Percentiles rank a stretch among this genome's conserved stretches.
These are phyloP conservation scores for Euplagia quadripunctaria DNA, from an alignment of 2,888 invertebrate genomes.

Conservation along the genomic window DNA sequence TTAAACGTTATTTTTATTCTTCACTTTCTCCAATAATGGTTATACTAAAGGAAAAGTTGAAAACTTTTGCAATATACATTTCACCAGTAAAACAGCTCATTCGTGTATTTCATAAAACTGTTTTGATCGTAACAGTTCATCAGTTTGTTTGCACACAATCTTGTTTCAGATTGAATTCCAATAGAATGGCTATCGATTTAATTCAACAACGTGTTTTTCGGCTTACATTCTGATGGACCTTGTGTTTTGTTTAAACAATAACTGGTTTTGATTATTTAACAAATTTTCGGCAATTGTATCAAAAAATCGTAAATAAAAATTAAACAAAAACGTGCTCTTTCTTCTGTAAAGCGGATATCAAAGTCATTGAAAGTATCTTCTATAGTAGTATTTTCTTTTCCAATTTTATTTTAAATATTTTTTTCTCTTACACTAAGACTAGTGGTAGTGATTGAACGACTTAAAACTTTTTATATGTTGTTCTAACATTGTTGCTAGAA, in stretches of 20 bases:
- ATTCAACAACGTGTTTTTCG: conserved; percentile 40
- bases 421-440: neutral
- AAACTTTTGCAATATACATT: neutral
- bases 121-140: conserved; percentile 38
- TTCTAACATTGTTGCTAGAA: neutral
- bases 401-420: neutral
- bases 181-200: conserved; percentile 36
- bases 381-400: neutral
- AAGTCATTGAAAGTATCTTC: neutral
- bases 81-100: neutral
- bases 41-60: neutral
- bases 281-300: neutral
- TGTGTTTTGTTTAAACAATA: conserved; percentile 17
- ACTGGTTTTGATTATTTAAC: conserved; percentile 3
- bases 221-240: conserved; percentile 34
- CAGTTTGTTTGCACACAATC: conserved; percentile 46
- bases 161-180: conserved; percentile 46
- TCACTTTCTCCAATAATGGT: neutral
- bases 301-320: conserved; percentile 9
- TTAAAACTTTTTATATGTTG: neutral
- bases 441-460: neutral
- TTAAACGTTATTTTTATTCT: conserved; percentile 8
- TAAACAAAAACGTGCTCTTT: neutral
- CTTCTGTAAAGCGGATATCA: conserved; percentile 3
- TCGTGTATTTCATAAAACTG: conserved; percentile 31